Conservation (phyloP, 2,113 vertebrate species). For the Tragelaphus scriptus region DNA sequence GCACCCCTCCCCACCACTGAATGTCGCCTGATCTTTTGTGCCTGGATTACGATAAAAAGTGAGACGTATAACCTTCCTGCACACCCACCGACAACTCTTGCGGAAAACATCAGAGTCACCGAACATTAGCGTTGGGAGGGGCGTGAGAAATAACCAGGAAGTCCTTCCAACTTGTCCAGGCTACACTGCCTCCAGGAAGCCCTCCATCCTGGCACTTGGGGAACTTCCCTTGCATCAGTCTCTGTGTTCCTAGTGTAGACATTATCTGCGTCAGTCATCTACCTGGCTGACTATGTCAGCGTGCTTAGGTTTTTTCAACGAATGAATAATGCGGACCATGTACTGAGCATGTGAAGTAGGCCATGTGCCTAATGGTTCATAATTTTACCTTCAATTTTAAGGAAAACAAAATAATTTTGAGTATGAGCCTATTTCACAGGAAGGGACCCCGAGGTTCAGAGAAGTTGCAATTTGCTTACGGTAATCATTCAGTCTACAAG, state of each 20-base stretch:
- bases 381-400: not conserved
- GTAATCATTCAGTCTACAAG: too few relatives aligned
- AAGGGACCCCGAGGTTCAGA: not conserved
- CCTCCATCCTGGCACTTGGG: accelerated
- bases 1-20: accelerated
- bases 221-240: accelerated
- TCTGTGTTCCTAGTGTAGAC: not conserved
- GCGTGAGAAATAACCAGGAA: not conserved
- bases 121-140: accelerated
- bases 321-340: not conserved
- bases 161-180: not conserved
- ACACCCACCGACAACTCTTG: not conserved
- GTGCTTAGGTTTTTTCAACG: not conserved
- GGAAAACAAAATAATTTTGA: not conserved
- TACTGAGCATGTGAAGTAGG: not conserved
- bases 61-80: not conserved
- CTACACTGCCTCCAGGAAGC: accelerated
- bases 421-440: not conserved
- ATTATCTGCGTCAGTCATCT: accelerated
- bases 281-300: accelerated
- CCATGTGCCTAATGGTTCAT: too few relatives aligned
- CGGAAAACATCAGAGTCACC: not conserved
- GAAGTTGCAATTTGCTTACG: not conserved
- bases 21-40: not conserved
- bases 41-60: accelerated